Percentiles rank a stretch among this genome's conserved stretches.
Evolutionary conservation across 2,113 vertebrate species (phyloP).

Genomic region (Guaruba guarouba): DNA sequence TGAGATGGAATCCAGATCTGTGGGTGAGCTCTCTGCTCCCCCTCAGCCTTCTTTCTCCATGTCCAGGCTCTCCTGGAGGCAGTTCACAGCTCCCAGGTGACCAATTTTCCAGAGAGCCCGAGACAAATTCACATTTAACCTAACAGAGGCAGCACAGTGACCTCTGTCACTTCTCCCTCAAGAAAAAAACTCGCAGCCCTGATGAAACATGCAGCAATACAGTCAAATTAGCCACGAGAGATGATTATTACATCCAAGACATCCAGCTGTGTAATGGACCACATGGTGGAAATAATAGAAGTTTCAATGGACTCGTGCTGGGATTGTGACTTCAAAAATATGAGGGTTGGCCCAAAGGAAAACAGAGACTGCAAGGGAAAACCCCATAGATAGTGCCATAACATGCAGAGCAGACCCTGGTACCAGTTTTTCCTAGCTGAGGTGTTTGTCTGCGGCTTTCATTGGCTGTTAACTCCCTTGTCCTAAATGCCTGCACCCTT

Average conservation of each 20-base stretch:
- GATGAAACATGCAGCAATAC: background rate
- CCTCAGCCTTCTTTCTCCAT: background rate
- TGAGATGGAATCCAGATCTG: background rate
- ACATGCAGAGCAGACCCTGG: background rate
- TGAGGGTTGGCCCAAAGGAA: background rate
- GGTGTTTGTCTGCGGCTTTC: background rate
- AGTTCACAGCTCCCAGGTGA: background rate
- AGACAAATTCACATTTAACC: background rate
- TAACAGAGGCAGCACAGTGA: background rate
- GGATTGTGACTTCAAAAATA: background rate
- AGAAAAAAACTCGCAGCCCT: background rate
- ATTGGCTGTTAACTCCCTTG: background rate
- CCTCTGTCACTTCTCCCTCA: conserved; percentile 1
- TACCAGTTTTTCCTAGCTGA: background rate
- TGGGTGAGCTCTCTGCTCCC: background rate
- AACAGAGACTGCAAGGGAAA: background rate
- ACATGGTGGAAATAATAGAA: background rate
- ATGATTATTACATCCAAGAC: background rate
- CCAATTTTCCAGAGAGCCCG: background rate
- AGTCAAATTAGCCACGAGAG: background rate
- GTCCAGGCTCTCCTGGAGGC: background rate
- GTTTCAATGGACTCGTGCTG: background rate
- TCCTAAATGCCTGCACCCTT: too few relatives aligned
- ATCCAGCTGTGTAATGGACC: background rate
- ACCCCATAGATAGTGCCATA: background rate